These are phyloP conservation scores for Trissonchulus latispiculum DNA, from an alignment of 2,888 invertebrate species.

Conservation along the genomic window DNA sequence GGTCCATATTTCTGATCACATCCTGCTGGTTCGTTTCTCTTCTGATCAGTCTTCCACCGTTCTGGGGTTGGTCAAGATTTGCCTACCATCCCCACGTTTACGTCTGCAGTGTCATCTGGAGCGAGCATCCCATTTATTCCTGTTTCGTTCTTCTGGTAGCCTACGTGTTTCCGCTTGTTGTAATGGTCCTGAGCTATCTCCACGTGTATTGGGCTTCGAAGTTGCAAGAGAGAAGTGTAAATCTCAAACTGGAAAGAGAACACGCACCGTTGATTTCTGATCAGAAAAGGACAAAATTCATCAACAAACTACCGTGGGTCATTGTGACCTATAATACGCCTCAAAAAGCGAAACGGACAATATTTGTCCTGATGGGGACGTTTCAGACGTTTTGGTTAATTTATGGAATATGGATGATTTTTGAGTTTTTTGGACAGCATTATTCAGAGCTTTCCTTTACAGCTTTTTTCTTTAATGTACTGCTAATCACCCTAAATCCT, in stretches of 20 bases:
- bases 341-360: neutral
- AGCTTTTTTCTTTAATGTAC: neutral
- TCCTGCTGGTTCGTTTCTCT: neutral
- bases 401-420: neutral
- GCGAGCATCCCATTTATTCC: constrained; percentile 1
- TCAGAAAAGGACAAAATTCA: neutral
- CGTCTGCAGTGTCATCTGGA: constrained; percentile 10
- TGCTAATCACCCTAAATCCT: neutral
- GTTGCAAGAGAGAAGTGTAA: neutral
- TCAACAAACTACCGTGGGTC: constrained; percentile 12
- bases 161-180: neutral
- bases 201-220: neutral
- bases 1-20: neutral
- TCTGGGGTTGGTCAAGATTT: constrained; percentile 12
- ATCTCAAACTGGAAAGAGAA: neutral
- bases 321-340: neutral
- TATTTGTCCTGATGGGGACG: neutral
- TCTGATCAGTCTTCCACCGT: neutral
- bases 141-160: neutral
- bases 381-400: constrained; percentile 2
- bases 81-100: constrained; percentile 12
- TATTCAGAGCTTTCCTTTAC: neutral
- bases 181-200: neutral
- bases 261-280: neutral
- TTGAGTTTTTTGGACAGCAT: neutral